Conservation (phyloP, 1,140 invertebrate genomes). For the Bombyx mori region DNA sequence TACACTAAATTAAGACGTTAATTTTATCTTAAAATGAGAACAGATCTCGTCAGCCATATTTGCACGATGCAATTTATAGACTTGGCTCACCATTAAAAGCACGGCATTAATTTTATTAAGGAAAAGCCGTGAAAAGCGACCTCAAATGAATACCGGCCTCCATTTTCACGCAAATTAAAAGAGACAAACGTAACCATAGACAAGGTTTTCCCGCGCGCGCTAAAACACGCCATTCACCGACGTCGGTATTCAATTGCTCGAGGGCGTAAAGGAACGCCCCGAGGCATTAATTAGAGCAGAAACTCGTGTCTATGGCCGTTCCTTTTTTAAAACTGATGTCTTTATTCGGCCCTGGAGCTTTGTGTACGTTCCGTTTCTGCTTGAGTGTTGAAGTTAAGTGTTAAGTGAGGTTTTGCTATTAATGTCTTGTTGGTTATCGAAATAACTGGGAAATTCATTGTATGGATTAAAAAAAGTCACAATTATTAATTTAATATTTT, state of each 20-base stretch:
- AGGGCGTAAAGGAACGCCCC: slow-evolving; percentile 62
- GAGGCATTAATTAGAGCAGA: slow-evolving; percentile 69
- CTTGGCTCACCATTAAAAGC: slow-evolving; percentile 1
- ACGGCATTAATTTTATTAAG: slow-evolving; percentile 24
- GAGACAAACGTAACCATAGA: slow-evolving; percentile 59
- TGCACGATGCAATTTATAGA: no score
- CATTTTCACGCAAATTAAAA: slow-evolving; percentile 70
- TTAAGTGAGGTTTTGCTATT: slow-evolving; percentile 42
- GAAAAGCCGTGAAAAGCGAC: slow-evolving; percentile 40
- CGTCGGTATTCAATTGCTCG: slow-evolving; percentile 55
- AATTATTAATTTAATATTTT: no score
- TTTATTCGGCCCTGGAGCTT: slow-evolving; percentile 52
- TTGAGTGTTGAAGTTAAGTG: slow-evolving; percentile 52
- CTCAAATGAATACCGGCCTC: slow-evolving; percentile 51
- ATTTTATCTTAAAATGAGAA: no score
- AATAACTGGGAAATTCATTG: not conserved
- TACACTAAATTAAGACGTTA: no score
- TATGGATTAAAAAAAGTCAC: not conserved
- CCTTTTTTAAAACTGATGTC: slow-evolving; percentile 62
- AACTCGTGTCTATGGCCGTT: slow-evolving; percentile 58
- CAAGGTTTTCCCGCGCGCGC: slow-evolving; percentile 47
- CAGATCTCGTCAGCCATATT: no score
- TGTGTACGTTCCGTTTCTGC: slow-evolving; percentile 46
- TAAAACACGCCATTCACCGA: slow-evolving; percentile 60
- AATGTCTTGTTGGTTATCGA: not conserved